Conservation (phyloP, 2,797 vertebrate genomes). For the Prunella strophiata region DNA sequence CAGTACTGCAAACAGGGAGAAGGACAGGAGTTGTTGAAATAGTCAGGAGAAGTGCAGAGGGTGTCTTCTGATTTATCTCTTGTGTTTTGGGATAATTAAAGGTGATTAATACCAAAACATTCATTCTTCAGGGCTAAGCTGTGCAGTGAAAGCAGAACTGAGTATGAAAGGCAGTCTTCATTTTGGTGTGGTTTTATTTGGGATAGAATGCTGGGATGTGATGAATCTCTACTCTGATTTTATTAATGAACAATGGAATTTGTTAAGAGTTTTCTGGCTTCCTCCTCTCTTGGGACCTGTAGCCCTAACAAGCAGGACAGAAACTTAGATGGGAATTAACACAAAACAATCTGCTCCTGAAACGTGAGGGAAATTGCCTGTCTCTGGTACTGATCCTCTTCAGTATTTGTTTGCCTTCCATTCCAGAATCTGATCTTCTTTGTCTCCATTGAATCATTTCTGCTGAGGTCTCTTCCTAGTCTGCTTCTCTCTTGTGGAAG, state of each 20-base stretch:
- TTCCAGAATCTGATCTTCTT: background rate
- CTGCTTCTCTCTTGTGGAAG: constrained; percentile 13
- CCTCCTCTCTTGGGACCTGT: background rate
- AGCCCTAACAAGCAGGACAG: background rate
- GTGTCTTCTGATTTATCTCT: background rate
- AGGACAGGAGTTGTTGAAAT: background rate
- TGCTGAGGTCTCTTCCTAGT: background rate
- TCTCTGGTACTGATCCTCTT: background rate
- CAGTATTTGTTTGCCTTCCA: background rate
- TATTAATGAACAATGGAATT: background rate
- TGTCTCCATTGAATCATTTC: background rate
- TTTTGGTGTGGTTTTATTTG: background rate
- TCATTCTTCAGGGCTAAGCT: background rate
- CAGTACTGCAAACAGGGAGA: background rate
- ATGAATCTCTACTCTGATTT: background rate
- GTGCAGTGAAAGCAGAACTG: fast-evolving
- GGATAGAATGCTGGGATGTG: background rate
- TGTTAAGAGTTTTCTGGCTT: background rate
- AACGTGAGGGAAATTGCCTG: background rate
- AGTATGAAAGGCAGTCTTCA: background rate
- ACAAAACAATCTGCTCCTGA: background rate
- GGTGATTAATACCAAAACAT: background rate
- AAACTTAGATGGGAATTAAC: background rate
- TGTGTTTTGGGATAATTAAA: background rate
- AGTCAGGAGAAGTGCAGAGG: background rate